A percentile compares a stretch with the other conserved stretches of the same genome.
phyloP scores from a whole-genome alignment of 2,888 invertebrate species.

The Apamea sordens region DNA sequence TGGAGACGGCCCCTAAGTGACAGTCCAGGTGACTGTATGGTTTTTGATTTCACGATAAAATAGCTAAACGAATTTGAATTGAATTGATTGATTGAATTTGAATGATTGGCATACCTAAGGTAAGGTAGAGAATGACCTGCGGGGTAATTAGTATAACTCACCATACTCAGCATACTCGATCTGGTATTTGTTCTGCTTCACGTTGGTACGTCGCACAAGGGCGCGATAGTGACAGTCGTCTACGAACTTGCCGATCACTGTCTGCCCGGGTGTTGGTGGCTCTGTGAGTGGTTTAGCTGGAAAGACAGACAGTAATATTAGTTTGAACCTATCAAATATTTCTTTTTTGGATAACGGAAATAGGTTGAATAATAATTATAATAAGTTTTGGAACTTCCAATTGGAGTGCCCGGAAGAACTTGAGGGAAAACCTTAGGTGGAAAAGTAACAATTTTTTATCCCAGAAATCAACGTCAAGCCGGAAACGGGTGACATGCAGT shows the following conservation, averaged over 20 bases:
- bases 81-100: no score
- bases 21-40: no score
- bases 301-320: conserved; percentile 21
- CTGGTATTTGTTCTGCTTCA: conserved; percentile 78
- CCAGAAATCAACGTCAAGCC: no score
- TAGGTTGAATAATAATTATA: background rate
- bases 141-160: no score
- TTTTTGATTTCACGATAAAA: no score
- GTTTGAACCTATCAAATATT: background rate
- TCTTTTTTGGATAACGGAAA: background rate
- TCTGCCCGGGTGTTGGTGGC: conserved; percentile 76
- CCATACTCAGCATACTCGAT: conserved; percentile 84
- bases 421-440: background rate
- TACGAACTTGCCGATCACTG: conserved; percentile 75
- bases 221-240: conserved; percentile 82
- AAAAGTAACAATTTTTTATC: no score
- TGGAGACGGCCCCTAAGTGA: no score
- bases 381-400: background rate
- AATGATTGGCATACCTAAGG: no score
- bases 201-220: conserved; percentile 77
- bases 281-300: conserved; percentile 74
- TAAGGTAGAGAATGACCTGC: no score
- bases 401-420: background rate
- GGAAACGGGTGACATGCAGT: no score
- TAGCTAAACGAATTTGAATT: no score